phyloP scores from a whole-genome alignment of 1,140 invertebrate species.

The Anthonomus grandis region DNA sequence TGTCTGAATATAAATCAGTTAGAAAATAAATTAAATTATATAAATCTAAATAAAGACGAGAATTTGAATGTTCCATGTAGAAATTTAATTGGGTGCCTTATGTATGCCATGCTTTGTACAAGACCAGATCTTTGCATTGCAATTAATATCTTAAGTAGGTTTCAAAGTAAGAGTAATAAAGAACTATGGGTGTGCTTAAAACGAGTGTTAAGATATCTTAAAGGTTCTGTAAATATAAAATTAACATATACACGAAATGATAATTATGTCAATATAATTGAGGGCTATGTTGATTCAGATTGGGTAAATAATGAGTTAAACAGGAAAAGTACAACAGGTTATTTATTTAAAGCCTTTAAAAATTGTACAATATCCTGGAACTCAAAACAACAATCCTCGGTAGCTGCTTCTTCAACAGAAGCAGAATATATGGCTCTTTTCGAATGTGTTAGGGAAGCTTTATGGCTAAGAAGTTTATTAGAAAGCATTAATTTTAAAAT shows the following conservation, averaged over 20 bases:
- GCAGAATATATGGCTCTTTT: no score
- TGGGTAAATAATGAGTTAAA: neutral
- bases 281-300: conserved; percentile 5
- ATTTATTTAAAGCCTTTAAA: neutral
- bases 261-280: neutral
- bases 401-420: no score
- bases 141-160: conserved; percentile 6
- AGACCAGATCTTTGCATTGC: conserved; percentile 1
- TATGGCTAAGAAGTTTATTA: no score
- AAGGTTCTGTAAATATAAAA: conserved; percentile 4
- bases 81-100: conserved; percentile 9
- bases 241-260: neutral
- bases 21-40: neutral
- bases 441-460: no score
- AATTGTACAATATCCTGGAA: no score
- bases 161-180: conserved; percentile 1
- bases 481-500: no score
- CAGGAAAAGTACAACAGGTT: neutral
- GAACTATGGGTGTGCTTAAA: conserved; percentile 2
- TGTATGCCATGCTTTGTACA: conserved; percentile 6
- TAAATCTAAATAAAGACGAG: neutral
- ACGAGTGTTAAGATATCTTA: conserved; percentile 6
- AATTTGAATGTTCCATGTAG: neutral
- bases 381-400: no score
- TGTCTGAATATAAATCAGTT: neutral